Conservation (phyloP, 1,140 invertebrate species). For the Bombus haemorrhoidalis region DNA sequence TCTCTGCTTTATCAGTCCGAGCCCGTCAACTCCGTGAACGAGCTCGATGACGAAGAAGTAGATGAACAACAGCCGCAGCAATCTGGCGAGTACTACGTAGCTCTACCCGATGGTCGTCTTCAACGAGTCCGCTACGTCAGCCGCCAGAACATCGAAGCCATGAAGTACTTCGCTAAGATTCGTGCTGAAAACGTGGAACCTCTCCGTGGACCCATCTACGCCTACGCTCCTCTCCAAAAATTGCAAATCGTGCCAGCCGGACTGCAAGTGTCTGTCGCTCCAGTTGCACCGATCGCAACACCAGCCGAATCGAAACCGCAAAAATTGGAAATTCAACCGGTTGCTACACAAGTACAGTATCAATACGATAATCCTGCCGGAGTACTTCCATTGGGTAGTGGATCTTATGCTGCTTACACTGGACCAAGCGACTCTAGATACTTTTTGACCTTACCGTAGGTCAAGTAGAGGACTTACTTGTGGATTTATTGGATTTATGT, state of each 20-base stretch:
- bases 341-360: conserved; percentile 74
- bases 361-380: conserved; percentile 70
- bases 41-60: conserved; percentile 75
- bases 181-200: conserved; percentile 83
- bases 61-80: conserved; percentile 73
- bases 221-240: conserved; percentile 80
- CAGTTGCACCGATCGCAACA: conserved; percentile 29
- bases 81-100: conserved; percentile 82
- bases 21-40: conserved; percentile 74
- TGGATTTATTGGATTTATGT: not conserved
- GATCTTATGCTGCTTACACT: conserved; percentile 58
- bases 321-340: conserved; percentile 72
- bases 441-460: conserved; percentile 70
- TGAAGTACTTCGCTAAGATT: conserved; percentile 83
- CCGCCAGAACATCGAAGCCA: conserved; percentile 81
- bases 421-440: conserved; percentile 70
- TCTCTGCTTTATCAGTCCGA: conserved; percentile 68
- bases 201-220: conserved; percentile 83
- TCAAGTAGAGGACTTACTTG: not conserved
- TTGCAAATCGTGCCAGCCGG: conserved; percentile 70
- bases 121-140: conserved; percentile 83
- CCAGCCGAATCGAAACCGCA: conserved; percentile 48
- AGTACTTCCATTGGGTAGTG: conserved; percentile 63
- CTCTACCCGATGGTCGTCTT: conserved; percentile 82
- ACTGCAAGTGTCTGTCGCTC: conserved; percentile 63